A percentile compares a stretch with the other conserved stretches of the same genome.
These are phyloP conservation scores for Alethe diademata DNA, from an alignment of 2,113 vertebrate species.

Conservation along the genomic window DNA sequence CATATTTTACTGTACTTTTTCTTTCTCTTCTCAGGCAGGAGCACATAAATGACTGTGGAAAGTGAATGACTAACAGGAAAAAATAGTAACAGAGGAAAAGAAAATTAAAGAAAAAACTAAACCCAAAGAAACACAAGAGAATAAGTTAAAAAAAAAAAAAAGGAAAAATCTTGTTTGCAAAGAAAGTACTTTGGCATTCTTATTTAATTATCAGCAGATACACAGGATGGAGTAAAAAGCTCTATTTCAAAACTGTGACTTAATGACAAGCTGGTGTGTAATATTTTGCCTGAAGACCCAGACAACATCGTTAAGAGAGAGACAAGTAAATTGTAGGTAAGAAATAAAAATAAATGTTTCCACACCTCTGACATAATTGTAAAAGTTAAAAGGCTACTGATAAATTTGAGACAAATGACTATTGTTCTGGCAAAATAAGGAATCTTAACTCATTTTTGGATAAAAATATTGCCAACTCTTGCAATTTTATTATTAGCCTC, in stretches of 20 bases:
- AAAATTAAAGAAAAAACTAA: neutral
- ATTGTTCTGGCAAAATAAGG: slow-evolving; percentile 46
- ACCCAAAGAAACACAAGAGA: neutral
- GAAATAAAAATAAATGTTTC: slow-evolving; percentile 77
- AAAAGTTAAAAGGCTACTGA: slow-evolving; percentile 68
- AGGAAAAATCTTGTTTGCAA: neutral
- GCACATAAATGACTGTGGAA: neutral
- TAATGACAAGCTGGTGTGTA: slow-evolving; percentile 74
- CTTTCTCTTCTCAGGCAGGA: neutral
- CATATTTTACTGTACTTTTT: neutral
- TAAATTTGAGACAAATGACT: slow-evolving; percentile 67
- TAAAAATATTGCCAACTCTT: slow-evolving; percentile 32
- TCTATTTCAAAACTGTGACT: slow-evolving; percentile 72
- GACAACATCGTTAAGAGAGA: slow-evolving; percentile 73
- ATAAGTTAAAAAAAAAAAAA: neutral
- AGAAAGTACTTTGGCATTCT: slow-evolving; percentile 27
- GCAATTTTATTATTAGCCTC: slow-evolving; percentile 36
- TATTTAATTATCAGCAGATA: slow-evolving; percentile 66
- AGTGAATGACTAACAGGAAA: neutral
- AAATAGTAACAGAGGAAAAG: neutral
- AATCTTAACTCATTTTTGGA: slow-evolving; percentile 49
- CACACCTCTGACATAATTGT: slow-evolving; percentile 74
- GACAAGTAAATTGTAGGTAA: slow-evolving; percentile 75
- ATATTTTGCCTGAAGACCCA: slow-evolving; percentile 76
- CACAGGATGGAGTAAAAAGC: slow-evolving; percentile 57